These are phyloP conservation scores for Canis aureus DNA, from an alignment of 2,113 vertebrate genomes.

Conservation along the genomic window DNA sequence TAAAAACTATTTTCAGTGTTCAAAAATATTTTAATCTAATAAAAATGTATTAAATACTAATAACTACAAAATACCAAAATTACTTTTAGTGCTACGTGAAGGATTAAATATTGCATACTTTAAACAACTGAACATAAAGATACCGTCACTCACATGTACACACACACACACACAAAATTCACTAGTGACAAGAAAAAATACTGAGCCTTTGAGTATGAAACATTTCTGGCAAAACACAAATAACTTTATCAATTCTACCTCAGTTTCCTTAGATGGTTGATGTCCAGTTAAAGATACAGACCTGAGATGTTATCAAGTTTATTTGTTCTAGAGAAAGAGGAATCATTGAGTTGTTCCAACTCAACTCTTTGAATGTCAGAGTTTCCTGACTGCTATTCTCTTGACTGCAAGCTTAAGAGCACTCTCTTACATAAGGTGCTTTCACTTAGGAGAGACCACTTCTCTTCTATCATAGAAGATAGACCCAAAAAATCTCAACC, in stretches of 20 bases:
- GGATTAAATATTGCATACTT: neutral
- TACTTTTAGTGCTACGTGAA: neutral
- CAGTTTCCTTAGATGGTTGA: neutral
- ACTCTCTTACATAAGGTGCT: neutral
- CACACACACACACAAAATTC: neutral
- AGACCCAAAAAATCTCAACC: neutral
- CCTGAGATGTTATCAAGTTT: neutral
- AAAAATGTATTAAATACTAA: neutral
- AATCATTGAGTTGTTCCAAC: neutral
- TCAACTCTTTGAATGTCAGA: neutral
- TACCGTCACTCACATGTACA: neutral
- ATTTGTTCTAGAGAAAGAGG: neutral
- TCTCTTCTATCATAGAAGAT: neutral
- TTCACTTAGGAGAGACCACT: neutral
- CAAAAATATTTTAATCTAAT: constrained; percentile 9
- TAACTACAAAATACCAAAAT: constrained; percentile 36
- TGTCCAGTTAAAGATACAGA: neutral
- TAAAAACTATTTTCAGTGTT: neutral
- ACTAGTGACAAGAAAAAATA: neutral
- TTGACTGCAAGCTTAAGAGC: neutral
- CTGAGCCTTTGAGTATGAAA: neutral
- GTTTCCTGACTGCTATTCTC: neutral
- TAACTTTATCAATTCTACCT: neutral
- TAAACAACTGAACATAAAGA: constrained; percentile 28
- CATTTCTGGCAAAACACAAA: constrained; percentile 27